These are phyloP conservation scores for Varanus komodoensis DNA, from an alignment of 2,113 vertebrate species.

Conservation along the genomic window DNA sequence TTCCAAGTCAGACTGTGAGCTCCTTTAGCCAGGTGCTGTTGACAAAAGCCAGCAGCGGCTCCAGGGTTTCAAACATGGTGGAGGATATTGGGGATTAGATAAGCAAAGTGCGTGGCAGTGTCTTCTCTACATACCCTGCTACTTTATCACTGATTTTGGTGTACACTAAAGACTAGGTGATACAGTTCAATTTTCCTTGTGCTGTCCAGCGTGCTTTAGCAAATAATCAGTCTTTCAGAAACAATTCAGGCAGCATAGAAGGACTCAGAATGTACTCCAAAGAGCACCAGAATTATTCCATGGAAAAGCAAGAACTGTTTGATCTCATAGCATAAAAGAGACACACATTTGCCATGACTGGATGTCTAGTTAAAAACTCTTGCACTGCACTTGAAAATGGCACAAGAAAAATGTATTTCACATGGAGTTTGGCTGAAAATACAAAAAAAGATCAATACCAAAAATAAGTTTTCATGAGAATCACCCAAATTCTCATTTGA, in stretches of 20 bases:
- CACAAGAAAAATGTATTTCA: constrained; percentile 29
- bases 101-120: background rate
- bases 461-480: background rate
- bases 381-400: constrained; percentile 7
- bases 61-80: too few relatives aligned
- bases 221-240: constrained; percentile 37
- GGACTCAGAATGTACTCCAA: constrained; percentile 34
- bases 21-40: too few relatives aligned
- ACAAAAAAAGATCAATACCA: background rate
- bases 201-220: constrained; percentile 13
- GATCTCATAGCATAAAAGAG: constrained; percentile 40
- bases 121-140: rapidly evolving
- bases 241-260: constrained; percentile 44
- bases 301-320: constrained; percentile 18
- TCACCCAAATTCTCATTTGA: background rate
- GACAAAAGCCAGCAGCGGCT: too few relatives aligned
- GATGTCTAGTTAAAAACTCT: constrained; percentile 50
- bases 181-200: background rate
- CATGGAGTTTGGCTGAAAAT: constrained; percentile 40
- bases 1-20: too few relatives aligned
- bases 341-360: constrained; percentile 30
- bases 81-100: too few relatives aligned
- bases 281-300: constrained; percentile 32
- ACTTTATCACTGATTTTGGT: constrained; percentile 13
- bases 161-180: background rate